Evolutionary conservation across 2,888 invertebrate species (phyloP), one percentile per base, ranked within the genome.

Genomic region (Coelopa pilipes): DNA sequence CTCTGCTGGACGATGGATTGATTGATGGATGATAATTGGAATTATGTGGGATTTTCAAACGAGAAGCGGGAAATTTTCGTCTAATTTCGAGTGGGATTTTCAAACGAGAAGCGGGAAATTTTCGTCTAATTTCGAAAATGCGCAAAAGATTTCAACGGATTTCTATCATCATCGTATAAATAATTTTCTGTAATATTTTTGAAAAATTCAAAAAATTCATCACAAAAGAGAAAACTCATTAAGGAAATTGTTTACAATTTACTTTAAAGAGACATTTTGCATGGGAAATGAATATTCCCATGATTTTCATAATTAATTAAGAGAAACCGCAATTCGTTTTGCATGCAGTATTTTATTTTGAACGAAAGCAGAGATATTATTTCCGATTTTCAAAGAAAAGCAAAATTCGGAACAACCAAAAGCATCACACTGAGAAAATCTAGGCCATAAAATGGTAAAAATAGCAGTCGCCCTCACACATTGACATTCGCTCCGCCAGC

Each of bases 371-470:
- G 65, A 68, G 53, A 68, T 34, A 15, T 68, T 68, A 34, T 15
- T 34, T 68, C 34, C 34, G 34, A 68, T 24, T 53, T 34, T n/a
- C 63, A 24, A 63, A 55, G 24, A 15, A 66, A 66, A 34, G 34
- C 34, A 34, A 34, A 34, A 34, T 34, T 4, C 34, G 4, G 34
- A 34, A 34, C 34, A 34, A 34, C 34, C 2, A 34, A 34, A 34
- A 7, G n/a, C n/a, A n/a, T n/a, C 34, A 34, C 34, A 34, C 34
- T 34, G 34, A 34, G 34, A 34, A 57, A 21, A 72, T 72, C 66
- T 72, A 72, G 72, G 72, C 65, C 66, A 72, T 72, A 66, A 57
- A 55, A 17, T 57, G 47, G 65, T 65, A 72, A 72, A 72, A 72
- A 72, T 72, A 72, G 66, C 24, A 72, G 46, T 10, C 24, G 17